Percentiles rank a stretch among this genome's conserved stretches.
Evolutionary conservation across 2,113 vertebrate genomes (phyloP).

Genomic region (Tonatia bakeri): DNA sequence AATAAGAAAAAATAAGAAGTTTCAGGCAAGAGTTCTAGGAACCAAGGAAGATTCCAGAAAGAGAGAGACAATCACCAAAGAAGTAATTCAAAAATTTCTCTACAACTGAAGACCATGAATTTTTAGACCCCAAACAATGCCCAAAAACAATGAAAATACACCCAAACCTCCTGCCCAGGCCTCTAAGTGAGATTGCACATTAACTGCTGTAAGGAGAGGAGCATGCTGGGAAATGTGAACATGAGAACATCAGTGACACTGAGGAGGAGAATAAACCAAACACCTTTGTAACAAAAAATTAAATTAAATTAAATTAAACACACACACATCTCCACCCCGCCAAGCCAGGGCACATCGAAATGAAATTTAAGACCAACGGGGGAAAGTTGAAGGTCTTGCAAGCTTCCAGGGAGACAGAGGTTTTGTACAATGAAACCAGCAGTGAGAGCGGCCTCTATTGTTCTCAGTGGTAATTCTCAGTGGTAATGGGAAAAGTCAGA

Average conservation of each 20-base stretch:
- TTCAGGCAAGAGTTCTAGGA: neutral
- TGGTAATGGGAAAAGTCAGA: neutral
- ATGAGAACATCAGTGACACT: conserved; percentile 59
- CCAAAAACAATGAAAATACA: neutral
- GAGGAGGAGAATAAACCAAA: conserved; percentile 81
- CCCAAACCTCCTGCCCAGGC: conserved; percentile 76
- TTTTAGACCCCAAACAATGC: neutral
- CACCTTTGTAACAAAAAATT: conserved; percentile 86
- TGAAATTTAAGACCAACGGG: neutral
- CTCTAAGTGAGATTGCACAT: conserved; percentile 90
- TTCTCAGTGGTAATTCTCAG: neutral
- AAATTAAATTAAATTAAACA: no score
- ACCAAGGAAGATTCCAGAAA: neutral
- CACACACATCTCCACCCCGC: no score
- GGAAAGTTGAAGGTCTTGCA: neutral
- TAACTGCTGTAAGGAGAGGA: conserved; percentile 89
- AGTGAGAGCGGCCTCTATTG: neutral
- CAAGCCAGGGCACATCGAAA: neutral
- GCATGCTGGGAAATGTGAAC: conserved; percentile 84
- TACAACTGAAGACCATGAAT: neutral
- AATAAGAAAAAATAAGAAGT: neutral
- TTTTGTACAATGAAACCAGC: neutral
- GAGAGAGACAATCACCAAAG: neutral
- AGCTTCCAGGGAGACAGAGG: neutral
- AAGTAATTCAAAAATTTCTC: neutral